phyloP scores from a whole-genome alignment of 2,888 invertebrate genomes.

The Pardosa pseudoannulata region DNA sequence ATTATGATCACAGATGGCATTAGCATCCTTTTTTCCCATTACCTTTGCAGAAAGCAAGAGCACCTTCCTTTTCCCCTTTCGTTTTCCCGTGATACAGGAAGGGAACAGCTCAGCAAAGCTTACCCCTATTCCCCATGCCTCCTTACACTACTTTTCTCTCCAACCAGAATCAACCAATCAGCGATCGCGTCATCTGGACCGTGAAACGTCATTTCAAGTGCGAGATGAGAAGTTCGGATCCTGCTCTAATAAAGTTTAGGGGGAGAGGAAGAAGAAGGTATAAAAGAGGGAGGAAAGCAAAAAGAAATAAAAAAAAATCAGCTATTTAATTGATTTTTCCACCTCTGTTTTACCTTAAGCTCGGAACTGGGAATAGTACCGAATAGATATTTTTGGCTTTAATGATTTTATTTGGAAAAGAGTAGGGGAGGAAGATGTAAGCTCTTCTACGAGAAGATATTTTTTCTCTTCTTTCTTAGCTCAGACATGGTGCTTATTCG shows the following conservation, averaged over 20 bases:
- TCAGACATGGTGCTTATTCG: conserved; percentile 36
- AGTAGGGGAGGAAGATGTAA: conserved; percentile 12
- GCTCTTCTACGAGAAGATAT: neutral
- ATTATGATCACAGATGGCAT: conserved; percentile 46
- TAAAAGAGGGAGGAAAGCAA: neutral
- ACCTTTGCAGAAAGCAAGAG: conserved; percentile 51
- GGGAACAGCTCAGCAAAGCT: conserved; percentile 55
- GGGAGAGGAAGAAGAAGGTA: conserved; percentile 19
- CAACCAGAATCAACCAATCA: conserved; percentile 46
- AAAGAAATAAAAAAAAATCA: conserved; percentile 31
- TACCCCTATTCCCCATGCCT: conserved; percentile 17
- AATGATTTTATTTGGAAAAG: conserved; percentile 57
- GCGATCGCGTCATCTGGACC: conserved; percentile 62
- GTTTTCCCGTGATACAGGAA: conserved; percentile 40
- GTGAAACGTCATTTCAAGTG: conserved; percentile 70
- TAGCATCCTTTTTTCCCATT: conserved; percentile 53
- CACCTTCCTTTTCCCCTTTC: conserved; percentile 40
- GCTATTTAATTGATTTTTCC: conserved; percentile 66
- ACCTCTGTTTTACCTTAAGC: conserved; percentile 50
- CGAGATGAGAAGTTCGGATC: conserved; percentile 63
- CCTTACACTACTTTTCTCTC: conserved; percentile 10
- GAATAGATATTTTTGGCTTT: conserved; percentile 50
- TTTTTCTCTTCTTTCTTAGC: neutral
- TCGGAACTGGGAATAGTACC: conserved; percentile 4
- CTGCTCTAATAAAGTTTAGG: conserved; percentile 59